These are phyloP conservation scores for Momotus momota DNA, from an alignment of 2,797 vertebrate genomes.

Conservation along the genomic window DNA sequence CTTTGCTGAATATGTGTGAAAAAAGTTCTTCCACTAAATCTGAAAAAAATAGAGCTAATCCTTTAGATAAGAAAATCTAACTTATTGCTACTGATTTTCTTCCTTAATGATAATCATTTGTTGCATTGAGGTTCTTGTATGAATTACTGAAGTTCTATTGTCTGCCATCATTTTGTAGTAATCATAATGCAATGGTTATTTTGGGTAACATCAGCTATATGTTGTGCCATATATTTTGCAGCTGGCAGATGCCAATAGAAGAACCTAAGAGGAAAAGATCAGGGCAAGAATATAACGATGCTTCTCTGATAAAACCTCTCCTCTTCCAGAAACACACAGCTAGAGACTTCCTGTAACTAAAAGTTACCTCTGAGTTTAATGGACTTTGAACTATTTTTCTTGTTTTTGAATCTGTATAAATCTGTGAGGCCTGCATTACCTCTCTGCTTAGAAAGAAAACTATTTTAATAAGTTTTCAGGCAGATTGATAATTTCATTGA, in stretches of 20 bases:
- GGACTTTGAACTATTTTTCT: not conserved
- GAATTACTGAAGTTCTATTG: not conserved
- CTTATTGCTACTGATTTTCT: not conserved
- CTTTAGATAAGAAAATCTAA: not conserved
- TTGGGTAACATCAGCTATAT: not conserved
- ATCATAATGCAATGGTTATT: not conserved
- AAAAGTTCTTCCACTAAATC: not conserved
- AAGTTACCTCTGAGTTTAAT: not conserved
- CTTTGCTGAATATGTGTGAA: slow-evolving; percentile 23
- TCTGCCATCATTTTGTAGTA: not conserved
- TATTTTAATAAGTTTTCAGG: not conserved
- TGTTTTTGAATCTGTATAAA: not conserved
- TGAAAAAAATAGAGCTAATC: not conserved
- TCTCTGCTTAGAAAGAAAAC: not conserved
- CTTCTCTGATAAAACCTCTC: not conserved
- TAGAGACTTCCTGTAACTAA: not conserved
- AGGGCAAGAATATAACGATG: not conserved
- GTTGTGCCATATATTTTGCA: not conserved
- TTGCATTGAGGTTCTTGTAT: not conserved
- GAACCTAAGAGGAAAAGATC: not conserved
- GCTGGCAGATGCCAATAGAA: not conserved
- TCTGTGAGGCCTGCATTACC: not conserved
- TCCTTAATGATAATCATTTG: not conserved
- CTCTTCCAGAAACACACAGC: not conserved
- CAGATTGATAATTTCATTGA: not conserved